Evolutionary conservation across 2,797 vertebrate genomes (phyloP).

Genomic region (Lepilemur ruficaudatus): DNA sequence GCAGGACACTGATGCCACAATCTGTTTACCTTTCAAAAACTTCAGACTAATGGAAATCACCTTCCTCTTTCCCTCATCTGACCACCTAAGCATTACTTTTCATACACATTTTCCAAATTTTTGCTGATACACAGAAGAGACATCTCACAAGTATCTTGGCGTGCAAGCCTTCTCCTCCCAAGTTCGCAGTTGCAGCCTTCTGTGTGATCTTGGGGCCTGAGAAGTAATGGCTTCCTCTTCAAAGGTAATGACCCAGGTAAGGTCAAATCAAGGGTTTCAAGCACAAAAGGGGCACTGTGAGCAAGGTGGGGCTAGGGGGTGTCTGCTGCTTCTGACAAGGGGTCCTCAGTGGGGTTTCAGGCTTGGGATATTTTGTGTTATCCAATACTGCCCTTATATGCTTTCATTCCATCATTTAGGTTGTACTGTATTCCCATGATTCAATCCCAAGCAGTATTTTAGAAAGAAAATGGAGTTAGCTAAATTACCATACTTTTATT

Average conservation of each 20-base stretch:
- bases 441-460: not conserved
- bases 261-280: not conserved
- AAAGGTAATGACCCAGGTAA: not conserved
- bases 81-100: not conserved
- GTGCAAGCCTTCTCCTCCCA: not conserved
- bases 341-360: not conserved
- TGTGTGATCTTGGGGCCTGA: not conserved
- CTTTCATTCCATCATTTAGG: not conserved
- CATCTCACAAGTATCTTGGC: not conserved
- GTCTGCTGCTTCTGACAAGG: not conserved
- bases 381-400: not conserved
- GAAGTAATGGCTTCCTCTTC: not conserved
- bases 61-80: not conserved
- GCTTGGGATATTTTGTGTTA: not conserved
- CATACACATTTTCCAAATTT: not conserved
- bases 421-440: not conserved
- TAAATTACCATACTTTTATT: not conserved
- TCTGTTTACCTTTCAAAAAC: not conserved
- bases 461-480: not conserved
- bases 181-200: not conserved
- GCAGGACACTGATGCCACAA: not conserved
- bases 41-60: not conserved
- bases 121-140: not conserved
- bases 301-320: not conserved
- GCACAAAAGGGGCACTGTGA: not conserved